Conservation (phyloP, 2,113 vertebrate species). For the Peromyscus californicus region DNA sequence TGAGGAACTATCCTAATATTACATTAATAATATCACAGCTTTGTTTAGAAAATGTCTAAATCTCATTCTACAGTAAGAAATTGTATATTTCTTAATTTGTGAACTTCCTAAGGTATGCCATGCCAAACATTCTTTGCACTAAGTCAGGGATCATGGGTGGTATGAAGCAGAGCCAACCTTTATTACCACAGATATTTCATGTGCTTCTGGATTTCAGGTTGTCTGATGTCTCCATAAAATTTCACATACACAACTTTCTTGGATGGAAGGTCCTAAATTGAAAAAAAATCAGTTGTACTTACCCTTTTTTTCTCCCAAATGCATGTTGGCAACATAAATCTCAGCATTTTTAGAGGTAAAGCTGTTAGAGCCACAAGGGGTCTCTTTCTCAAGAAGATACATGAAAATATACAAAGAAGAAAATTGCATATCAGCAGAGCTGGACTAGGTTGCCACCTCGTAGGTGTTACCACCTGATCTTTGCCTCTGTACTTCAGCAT, state of each 20-base stretch:
- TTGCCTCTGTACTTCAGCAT: background rate
- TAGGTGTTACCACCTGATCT: background rate
- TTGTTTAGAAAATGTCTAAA: conserved; percentile 27
- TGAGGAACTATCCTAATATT: background rate
- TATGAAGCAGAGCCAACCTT: background rate
- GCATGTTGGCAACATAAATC: background rate
- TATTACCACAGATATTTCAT: background rate
- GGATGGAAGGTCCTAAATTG: background rate
- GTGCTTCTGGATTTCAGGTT: background rate
- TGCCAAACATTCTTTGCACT: background rate
- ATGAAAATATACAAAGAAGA: background rate
- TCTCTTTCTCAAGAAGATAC: background rate
- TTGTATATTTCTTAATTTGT: background rate
- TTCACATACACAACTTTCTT: background rate
- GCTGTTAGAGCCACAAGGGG: background rate
- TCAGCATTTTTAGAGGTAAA: background rate
- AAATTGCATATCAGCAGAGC: background rate
- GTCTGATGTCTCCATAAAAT: background rate
- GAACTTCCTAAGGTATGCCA: background rate
- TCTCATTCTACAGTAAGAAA: background rate
- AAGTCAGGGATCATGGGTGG: background rate
- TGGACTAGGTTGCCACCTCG: background rate
- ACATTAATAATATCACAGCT: background rate
- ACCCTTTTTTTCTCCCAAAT: background rate
- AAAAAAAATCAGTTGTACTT: background rate